Evolutionary conservation across 2,888 invertebrate genomes (phyloP).

Genomic region (Drosophila lutescens): DNA sequence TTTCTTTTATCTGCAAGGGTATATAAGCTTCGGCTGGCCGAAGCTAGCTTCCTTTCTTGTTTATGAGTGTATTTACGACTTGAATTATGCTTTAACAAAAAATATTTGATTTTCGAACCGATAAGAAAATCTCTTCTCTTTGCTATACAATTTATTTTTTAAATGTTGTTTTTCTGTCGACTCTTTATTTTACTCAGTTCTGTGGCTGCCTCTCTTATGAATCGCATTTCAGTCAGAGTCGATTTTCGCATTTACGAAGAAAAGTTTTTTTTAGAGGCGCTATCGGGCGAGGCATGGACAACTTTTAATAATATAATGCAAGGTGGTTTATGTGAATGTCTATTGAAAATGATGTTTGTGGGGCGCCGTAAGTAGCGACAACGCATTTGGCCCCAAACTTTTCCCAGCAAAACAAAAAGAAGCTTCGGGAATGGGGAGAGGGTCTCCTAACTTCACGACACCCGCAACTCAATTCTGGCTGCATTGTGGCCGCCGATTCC

Average conservation of each 20-base stretch:
- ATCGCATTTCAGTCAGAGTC: not conserved
- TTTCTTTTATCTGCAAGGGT: too few relatives aligned
- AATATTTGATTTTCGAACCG: not conserved
- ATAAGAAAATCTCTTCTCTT: not conserved
- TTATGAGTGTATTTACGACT: too few relatives aligned
- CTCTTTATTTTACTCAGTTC: not conserved
- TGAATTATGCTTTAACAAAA: not conserved
- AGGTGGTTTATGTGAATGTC: slow-evolving; percentile 35
- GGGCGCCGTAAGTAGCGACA: slow-evolving; percentile 54
- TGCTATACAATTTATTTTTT: not conserved
- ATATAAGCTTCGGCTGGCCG: too few relatives aligned
- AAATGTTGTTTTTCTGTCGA: not conserved
- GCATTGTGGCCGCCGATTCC: slow-evolving; percentile 21
- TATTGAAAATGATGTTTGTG: slow-evolving; percentile 39
- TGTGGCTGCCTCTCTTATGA: not conserved
- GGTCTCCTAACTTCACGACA: slow-evolving; percentile 14
- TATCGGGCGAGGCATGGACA: slow-evolving; percentile 33
- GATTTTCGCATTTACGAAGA: slow-evolving; percentile 27
- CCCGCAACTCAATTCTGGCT: slow-evolving; percentile 33
- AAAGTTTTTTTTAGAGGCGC: slow-evolving; percentile 39
- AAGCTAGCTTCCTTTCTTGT: too few relatives aligned
- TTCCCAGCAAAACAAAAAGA: slow-evolving; percentile 49
- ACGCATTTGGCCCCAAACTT: slow-evolving; percentile 54
- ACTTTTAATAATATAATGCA: slow-evolving; percentile 62
- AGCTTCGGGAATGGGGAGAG: not conserved